Base-by-base conservation (phyloP, 1,140 invertebrate genomes). In the Brevipalpus yothersi region DNA sequence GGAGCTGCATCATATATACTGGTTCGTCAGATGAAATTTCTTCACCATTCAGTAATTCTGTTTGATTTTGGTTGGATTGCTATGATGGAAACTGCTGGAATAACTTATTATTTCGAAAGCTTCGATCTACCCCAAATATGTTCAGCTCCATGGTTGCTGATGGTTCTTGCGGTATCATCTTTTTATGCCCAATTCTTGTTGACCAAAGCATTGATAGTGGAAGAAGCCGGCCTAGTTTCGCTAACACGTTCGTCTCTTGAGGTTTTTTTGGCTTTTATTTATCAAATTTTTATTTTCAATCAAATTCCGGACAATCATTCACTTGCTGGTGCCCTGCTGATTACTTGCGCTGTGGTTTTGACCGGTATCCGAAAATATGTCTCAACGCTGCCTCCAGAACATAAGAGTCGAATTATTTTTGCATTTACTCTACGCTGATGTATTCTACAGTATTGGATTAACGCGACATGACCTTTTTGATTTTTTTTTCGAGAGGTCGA, bases 251-350 rank as follows among this genome's bases (percentile, higher is more conserved):
- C 64, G 4, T 85, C 86, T 43, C 81, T 83, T 23, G 86, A 90
- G 69, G 90, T 91, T 62, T 82, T 90, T 0, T 88, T 90, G 72
- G 86, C 86, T 9, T 91, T 92, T 68, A 75, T 89, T 59, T 90
- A 86, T 84, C 86, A 92, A 71, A 66, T 68, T 5, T 53, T 66
- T 65, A 85, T 89, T 7, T 60, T 65, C 41, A 31, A 55, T 41
- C 58, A 60, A 62, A 63, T 65, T 55, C 65, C 65, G 39, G 63
- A 64, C 59, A 47, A 55, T n/a, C 58, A 78, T 67, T 89, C 85
- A 40, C 72, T 89, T 31, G 73, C 78, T 41, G 87, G 87, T 2
- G 86, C 86, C 12, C 68, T 85, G 57, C 72, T 92, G 62, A 86
- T 92, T 4, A 78, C 84, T 19, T 81, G 78, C 65, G 88, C 84